Evolutionary conservation across 1,140 invertebrate species (phyloP).

Genomic region (Diabrotica undecimpunctata): DNA sequence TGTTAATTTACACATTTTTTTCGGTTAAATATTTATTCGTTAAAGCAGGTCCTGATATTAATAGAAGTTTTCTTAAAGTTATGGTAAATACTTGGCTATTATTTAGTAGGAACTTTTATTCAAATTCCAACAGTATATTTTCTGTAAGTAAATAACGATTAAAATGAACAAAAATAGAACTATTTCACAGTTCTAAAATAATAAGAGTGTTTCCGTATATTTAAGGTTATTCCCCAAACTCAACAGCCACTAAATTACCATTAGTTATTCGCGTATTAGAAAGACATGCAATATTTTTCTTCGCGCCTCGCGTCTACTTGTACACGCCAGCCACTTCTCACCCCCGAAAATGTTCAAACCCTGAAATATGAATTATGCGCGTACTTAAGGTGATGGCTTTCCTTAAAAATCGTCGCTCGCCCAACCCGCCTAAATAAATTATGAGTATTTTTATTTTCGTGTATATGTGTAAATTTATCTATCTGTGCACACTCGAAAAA

Average conservation of each 20-base stretch:
- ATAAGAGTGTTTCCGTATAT: neutral
- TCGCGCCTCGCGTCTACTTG: constrained; percentile 6
- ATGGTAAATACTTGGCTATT: too few relatives aligned
- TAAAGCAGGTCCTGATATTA: too few relatives aligned
- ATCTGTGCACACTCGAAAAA: constrained; percentile 16
- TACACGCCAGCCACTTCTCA: constrained; percentile 7
- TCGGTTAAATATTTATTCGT: too few relatives aligned
- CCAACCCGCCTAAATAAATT: constrained; percentile 26
- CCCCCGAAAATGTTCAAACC: constrained; percentile 15
- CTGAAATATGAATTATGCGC: constrained; percentile 33
- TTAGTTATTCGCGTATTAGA: constrained; percentile 31
- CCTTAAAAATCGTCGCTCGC: constrained; percentile 34
- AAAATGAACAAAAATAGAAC: too few relatives aligned
- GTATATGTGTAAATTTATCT: constrained; percentile 23
- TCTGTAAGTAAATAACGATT: too few relatives aligned
- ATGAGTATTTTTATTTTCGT: constrained; percentile 27
- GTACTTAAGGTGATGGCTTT: constrained; percentile 37
- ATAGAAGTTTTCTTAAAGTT: too few relatives aligned
- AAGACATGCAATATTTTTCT: constrained; percentile 33
- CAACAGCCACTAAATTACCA: constrained; percentile 30
- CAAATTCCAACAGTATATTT: too few relatives aligned
- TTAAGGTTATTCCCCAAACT: constrained; percentile 7
- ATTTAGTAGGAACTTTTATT: too few relatives aligned
- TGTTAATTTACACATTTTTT: too few relatives aligned
- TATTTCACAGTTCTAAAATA: too few relatives aligned